Evolutionary conservation across 1,140 invertebrate genomes (phyloP), one percentile per base, ranked within the genome.

Genomic region (Armadillidium nasatum): DNA sequence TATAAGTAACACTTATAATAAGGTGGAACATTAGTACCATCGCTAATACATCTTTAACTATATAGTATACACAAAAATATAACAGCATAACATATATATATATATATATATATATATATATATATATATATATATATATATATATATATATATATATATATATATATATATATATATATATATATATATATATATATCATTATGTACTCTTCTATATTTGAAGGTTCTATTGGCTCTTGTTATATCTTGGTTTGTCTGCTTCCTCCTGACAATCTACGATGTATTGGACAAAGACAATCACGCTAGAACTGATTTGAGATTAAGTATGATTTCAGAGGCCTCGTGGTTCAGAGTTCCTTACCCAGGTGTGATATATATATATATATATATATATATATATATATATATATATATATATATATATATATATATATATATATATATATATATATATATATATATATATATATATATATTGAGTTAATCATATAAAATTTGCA

Each of bases 161-260:
- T 33, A 33, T n/a, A 33, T 33, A 33, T 33, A 33, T 33, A 33
- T 33, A 33, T 33, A 33, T 33, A 33, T 33, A 33, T 33, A 33
- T 33, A 33, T 33, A n/a, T 33, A 33, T 33, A 33, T 33, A 33
- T 33, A 33, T 33, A 33, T 33, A 33, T 33, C 6, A 33, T 33
- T 33, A 3, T 33, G 33, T 33, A 1, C 33, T 33, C 6, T 33
- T 33, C 2, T 33, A 33, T 33, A 33, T 33, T 6, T 6, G 1
- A 22, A 93, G 92, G 91, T 94, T 7, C 85, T 96, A 67, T 83
- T 95, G 66, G 91, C 93, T 0, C 93, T 95, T 79, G 84, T 89
- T 0, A 88, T 93, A 45, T 90, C 93, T 87, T 95, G 93, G 93
- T 85, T 86, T 0, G 83, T 94, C 0, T 94, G 92, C 82, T 88